Conservation (phyloP, 2,113 vertebrate genomes). For the Cervus canadensis region DNA sequence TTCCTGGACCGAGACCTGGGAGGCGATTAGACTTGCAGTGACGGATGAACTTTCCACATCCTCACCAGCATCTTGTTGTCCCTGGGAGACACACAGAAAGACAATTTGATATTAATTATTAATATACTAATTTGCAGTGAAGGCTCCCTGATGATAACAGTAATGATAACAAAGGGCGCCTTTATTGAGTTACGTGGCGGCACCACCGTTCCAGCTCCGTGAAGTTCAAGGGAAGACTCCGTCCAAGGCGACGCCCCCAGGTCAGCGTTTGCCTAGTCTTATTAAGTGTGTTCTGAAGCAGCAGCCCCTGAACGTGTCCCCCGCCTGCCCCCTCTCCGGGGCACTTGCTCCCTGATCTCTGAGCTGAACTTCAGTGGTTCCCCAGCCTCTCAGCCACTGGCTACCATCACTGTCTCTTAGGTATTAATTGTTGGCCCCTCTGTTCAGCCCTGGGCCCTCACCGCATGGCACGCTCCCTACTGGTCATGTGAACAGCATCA, state of each 20-base stretch:
- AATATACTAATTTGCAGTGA: not conserved
- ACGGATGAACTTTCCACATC: not conserved
- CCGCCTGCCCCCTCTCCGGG: not conserved
- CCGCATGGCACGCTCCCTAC: not conserved
- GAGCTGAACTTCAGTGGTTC: not conserved
- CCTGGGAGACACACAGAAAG: not conserved
- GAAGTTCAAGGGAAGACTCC: not conserved
- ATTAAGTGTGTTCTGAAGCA: not conserved
- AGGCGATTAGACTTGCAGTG: not conserved
- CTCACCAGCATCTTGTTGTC: not conserved
- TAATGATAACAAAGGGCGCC: not conserved
- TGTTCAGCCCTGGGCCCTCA: not conserved
- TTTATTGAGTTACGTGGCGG: not conserved
- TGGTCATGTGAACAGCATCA: not conserved
- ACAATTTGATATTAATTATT: not conserved
- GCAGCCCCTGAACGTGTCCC: fast-evolving
- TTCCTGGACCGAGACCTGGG: not conserved
- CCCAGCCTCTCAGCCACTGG: no score
- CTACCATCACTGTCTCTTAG: not conserved
- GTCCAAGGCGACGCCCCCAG: no score
- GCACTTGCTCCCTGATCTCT: not conserved
- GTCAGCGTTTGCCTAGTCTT: not conserved
- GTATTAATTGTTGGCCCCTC: not conserved
- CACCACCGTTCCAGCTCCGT: not conserved
- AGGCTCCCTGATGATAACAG: not conserved